Evolutionary conservation across 2,113 vertebrate genomes (phyloP), one percentile per base, ranked within the genome.

Genomic region (Erythrocercus mccallii): DNA sequence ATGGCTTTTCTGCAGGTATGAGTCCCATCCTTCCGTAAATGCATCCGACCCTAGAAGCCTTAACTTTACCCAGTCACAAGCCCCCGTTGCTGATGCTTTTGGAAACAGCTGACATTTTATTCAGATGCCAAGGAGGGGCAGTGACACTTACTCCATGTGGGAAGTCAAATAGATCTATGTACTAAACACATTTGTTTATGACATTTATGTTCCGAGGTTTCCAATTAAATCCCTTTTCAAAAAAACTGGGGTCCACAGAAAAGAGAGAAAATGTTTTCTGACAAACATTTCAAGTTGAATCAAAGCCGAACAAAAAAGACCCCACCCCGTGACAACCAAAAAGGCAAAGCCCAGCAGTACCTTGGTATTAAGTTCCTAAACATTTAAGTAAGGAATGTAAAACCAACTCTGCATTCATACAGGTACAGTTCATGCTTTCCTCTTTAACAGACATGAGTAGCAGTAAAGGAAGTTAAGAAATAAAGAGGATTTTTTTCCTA

Each of bases 1-100:
- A 82, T 92, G 91, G 47, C 92, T 95, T 97, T 93, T 94, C 93
- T 96, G 66, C 96, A 97, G 84, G 93, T 95, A 38, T 95, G 88
- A 92, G 81, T 81, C 95, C 89, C 64, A 93, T 82, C 72, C 79
- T 92, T 68, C 83, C 92, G 88, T 95, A 96, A 97, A 90, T 79
- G 71, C 50, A 94, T 94, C 88, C 92, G 93, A 76, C 58, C 84
- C 56, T 94, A 92, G 90, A 91, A 92, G 89, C 86, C 56, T 91
- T 93, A 91, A 66, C n/a, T 90, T 64, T 83, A 48, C 79, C 69
- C 65, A 38, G 40, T 64, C 76, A 85, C 58, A 87, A 86, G 66
- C 61, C 69, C 84, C 82, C 15, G 13, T 61, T 94, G 92, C 45
- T 84, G 93, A 35, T 94, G 93, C 62, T 86, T 95, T 89, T 94